phyloP scores from a whole-genome alignment of 53 echinoderm and acorn worm species.

The Crossaster papposus region DNA sequence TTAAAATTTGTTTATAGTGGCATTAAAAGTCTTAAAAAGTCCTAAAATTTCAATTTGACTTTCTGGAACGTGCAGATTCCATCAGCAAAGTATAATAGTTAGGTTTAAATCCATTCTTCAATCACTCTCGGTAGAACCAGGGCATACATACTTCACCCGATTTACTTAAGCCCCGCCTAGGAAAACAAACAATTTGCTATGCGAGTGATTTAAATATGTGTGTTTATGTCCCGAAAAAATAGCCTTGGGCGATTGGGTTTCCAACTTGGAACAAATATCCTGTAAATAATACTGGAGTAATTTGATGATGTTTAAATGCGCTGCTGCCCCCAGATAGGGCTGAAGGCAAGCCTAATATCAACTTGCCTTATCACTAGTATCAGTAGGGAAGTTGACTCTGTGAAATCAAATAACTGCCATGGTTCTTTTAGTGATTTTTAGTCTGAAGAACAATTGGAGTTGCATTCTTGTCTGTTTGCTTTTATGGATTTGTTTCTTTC shows the following conservation, averaged over 20 bases:
- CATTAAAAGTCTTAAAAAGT: too few relatives aligned
- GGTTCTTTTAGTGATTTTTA: too few relatives aligned
- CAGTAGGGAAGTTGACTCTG: background rate
- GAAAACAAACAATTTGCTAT: background rate
- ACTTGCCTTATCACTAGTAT: background rate
- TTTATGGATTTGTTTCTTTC: too few relatives aligned
- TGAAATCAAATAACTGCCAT: background rate
- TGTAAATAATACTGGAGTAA: background rate
- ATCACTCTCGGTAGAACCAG: background rate
- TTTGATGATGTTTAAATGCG: background rate
- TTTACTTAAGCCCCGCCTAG: background rate
- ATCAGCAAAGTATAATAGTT: too few relatives aligned
- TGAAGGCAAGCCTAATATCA: background rate
- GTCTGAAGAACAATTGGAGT: too few relatives aligned
- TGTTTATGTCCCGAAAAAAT: background rate
- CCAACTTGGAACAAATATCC: background rate
- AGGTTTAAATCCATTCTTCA: too few relatives aligned
- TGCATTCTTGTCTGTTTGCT: too few relatives aligned
- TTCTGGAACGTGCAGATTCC: too few relatives aligned
- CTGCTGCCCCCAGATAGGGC: background rate
- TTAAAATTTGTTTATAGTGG: too few relatives aligned
- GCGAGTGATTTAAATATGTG: background rate
- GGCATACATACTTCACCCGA: background rate
- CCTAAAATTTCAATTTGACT: too few relatives aligned
- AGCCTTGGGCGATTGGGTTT: background rate